These are phyloP conservation scores for Melanotaenia duboulayi DNA, from an alignment of 2,113 vertebrate genomes.

Conservation along the genomic window DNA sequence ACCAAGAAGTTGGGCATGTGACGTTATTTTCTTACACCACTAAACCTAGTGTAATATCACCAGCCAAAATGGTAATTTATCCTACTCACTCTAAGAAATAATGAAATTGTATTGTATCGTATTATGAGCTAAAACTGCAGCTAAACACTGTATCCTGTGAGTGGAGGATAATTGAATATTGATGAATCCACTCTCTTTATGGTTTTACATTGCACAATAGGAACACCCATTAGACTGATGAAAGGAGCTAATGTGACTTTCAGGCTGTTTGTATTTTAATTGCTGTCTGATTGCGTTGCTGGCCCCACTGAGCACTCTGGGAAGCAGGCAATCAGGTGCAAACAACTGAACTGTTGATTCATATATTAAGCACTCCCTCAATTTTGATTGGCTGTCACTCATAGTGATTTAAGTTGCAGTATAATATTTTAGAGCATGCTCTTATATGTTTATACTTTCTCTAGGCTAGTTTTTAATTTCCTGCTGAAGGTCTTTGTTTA, in stretches of 20 bases:
- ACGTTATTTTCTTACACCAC: slow-evolving; percentile 4
- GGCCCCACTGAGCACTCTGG: slow-evolving; percentile 19
- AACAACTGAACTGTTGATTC: slow-evolving; percentile 30
- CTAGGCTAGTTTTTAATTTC: too few relatives aligned
- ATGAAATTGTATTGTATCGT: slow-evolving; percentile 5
- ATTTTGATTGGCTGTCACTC: slow-evolving; percentile 17
- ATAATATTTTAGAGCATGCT: not conserved
- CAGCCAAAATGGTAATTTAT: not conserved
- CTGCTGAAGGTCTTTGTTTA: too few relatives aligned
- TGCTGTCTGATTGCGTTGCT: slow-evolving; percentile 58
- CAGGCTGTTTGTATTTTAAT: slow-evolving; percentile 60
- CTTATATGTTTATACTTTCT: too few relatives aligned
- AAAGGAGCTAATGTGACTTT: slow-evolving; percentile 39
- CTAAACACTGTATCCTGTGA: slow-evolving; percentile 24
- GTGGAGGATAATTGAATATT: slow-evolving; percentile 63
- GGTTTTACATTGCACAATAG: slow-evolving; percentile 56
- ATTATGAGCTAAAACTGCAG: not conserved
- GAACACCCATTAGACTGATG: slow-evolving; percentile 53
- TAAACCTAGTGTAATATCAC: not conserved
- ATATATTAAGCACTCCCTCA: not conserved
- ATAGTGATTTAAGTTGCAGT: not conserved
- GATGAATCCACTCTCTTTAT: slow-evolving; percentile 45
- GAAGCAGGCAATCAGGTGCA: slow-evolving; percentile 41
- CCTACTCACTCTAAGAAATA: not conserved
- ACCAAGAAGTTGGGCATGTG: not conserved